Evolutionary conservation across 2,888 invertebrate species (phyloP).

Genomic region (Athalia rosae): DNA sequence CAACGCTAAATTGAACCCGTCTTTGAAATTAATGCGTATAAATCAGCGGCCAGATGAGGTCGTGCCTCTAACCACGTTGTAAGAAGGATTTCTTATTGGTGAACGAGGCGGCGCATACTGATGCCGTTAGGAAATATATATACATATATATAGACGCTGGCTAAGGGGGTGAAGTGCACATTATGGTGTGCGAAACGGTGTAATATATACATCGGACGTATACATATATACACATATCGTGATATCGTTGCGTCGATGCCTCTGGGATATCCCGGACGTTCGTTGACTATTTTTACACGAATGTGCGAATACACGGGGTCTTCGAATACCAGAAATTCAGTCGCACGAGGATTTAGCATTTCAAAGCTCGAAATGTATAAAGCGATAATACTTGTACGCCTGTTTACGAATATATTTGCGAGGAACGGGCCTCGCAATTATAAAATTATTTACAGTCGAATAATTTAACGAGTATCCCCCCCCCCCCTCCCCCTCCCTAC

Average conservation of each 20-base stretch:
- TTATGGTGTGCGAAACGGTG: background rate
- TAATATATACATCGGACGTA: background rate
- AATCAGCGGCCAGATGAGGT: constrained; percentile 51
- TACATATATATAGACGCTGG: background rate
- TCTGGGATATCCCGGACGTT: too few relatives aligned
- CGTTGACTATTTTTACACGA: background rate
- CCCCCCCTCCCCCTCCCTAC: too few relatives aligned
- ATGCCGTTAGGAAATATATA: constrained; percentile 5
- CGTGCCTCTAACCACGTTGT: constrained; percentile 23
- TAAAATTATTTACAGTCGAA: constrained; percentile 28
- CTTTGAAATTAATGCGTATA: constrained; percentile 57
- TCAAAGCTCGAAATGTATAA: constrained; percentile 8
- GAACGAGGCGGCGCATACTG: constrained; percentile 33
- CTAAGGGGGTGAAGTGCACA: too few relatives aligned
- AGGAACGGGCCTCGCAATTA: constrained; percentile 22
- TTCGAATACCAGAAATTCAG: constrained; percentile 7
- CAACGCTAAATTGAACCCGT: constrained; percentile 52
- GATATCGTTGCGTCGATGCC: background rate
- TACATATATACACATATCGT: too few relatives aligned
- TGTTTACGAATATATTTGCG: constrained; percentile 18
- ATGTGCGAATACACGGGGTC: background rate
- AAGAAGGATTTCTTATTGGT: constrained; percentile 8
- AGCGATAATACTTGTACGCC: constrained; percentile 1
- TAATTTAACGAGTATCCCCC: constrained; percentile 21
- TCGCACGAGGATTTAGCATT: constrained; percentile 8